Percentiles rank a stretch among this genome's conserved stretches.
Evolutionary conservation across 2,888 invertebrate species (phyloP).

Genomic region (Amiota minor): DNA sequence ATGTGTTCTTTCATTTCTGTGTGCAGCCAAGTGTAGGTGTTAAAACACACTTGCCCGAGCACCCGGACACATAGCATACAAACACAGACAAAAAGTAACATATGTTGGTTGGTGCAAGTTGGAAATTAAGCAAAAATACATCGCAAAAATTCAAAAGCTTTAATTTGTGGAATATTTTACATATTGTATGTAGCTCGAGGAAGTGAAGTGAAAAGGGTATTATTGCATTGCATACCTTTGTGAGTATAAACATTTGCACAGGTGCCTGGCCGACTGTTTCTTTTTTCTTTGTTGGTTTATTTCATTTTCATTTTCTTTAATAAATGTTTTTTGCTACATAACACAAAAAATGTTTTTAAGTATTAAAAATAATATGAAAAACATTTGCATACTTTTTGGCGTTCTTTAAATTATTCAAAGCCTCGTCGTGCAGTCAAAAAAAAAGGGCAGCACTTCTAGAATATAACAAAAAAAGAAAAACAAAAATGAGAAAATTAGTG

Average conservation of each 20-base stretch:
- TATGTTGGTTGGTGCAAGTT: conserved; percentile 7
- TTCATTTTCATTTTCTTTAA: too few species aligned
- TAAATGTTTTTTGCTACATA: too few species aligned
- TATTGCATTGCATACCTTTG: conserved; percentile 25
- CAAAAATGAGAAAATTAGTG: background rate
- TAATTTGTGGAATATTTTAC: conserved; percentile 18
- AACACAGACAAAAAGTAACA: background rate
- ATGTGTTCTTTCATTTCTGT: background rate
- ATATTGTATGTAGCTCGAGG: too few species aligned
- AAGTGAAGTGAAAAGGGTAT: too few species aligned
- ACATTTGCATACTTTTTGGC: conserved; percentile 64
- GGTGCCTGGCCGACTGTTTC: conserved; percentile 5
- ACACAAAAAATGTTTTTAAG: background rate
- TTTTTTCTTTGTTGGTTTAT: too few species aligned
- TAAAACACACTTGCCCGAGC: conserved; percentile 1
- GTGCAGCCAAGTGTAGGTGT: conserved; percentile 18
- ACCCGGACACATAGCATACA: background rate
- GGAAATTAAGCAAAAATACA: conserved; percentile 23
- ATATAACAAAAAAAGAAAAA: background rate
- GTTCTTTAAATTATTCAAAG: conserved; percentile 61
- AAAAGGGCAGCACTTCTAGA: conserved; percentile 26
- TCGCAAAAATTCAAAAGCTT: conserved; percentile 19
- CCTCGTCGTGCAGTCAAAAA: conserved; percentile 43
- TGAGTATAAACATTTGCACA: conserved; percentile 29
- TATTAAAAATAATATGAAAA: conserved; percentile 32